Conservation (phyloP, 1,140 invertebrate species). For the Drosophila santomea region DNA sequence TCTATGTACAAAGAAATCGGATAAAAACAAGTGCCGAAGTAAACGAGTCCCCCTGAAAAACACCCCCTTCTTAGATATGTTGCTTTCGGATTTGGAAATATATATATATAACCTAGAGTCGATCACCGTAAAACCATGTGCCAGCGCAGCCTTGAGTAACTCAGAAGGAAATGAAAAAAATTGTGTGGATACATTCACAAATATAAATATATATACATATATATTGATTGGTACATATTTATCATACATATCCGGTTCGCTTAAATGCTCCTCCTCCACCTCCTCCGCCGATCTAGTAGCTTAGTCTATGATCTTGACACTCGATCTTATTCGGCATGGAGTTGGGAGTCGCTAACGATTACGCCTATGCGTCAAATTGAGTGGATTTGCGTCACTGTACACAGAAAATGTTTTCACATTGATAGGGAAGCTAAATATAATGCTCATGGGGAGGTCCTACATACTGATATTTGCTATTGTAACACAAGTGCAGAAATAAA, state of each 20-base stretch:
- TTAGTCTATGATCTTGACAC: slow-evolving; percentile 29
- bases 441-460: slow-evolving; percentile 16
- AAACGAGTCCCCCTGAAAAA: slow-evolving; percentile 4
- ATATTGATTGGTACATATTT: slow-evolving; percentile 69
- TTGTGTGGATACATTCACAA: slow-evolving; percentile 59
- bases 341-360: slow-evolving; percentile 17
- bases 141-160: slow-evolving; percentile 9
- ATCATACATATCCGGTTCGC: slow-evolving; percentile 65
- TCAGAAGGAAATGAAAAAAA: slow-evolving; percentile 21
- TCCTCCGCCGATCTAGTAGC: neutral
- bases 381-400: slow-evolving; percentile 39
- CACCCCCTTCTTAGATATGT: slow-evolving; percentile 58
- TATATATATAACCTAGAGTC: slow-evolving; percentile 10
- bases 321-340: slow-evolving; percentile 6
- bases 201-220: slow-evolving; percentile 59
- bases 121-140: neutral
- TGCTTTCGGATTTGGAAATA: slow-evolving; percentile 19
- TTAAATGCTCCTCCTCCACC: slow-evolving; percentile 27
- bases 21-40: slow-evolving; percentile 18
- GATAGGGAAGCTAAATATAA: slow-evolving; percentile 26
- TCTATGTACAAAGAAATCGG: slow-evolving; percentile 49
- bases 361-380: slow-evolving; percentile 35
- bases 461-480: slow-evolving; percentile 54
- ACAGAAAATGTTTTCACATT: slow-evolving; percentile 3
- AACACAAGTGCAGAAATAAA: slow-evolving; percentile 61